Percentiles rank a stretch among this genome's conserved stretches.
These are phyloP conservation scores for Rhinogobio ventralis DNA, from an alignment of 2,797 vertebrate genomes.

Conservation along the genomic window DNA sequence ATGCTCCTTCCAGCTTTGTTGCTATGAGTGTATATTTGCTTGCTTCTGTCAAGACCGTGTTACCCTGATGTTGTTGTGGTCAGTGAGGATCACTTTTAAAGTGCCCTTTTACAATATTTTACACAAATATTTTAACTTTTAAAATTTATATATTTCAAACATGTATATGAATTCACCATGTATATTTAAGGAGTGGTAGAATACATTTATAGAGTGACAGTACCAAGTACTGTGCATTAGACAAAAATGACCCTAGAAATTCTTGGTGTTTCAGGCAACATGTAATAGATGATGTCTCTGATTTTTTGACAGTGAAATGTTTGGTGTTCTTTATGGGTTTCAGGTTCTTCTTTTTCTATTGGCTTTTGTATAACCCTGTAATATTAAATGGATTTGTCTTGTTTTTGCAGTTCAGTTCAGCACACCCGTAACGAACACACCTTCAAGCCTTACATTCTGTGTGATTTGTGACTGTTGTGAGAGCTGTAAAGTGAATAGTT, in stretches of 20 bases:
- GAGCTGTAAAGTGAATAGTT: constrained; percentile 41
- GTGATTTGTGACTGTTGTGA: constrained; percentile 48
- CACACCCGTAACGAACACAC: constrained; percentile 1
- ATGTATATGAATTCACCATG: background rate
- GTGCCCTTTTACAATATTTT: constrained; percentile 28
- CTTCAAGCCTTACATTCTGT: constrained; percentile 39
- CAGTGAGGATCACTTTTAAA: constrained; percentile 31
- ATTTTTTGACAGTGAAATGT: constrained; percentile 23
- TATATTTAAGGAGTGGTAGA: background rate
- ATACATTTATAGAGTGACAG: constrained; percentile 20
- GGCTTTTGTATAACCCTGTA: constrained; percentile 36
- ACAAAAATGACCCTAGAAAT: background rate
- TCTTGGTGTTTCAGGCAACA: constrained; percentile 12
- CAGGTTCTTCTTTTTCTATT: constrained; percentile 32
- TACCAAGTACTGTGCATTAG: constrained; percentile 19
- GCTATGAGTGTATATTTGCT: constrained; percentile 16
- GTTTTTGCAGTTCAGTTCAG: constrained; percentile 36
- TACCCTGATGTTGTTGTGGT: constrained; percentile 33
- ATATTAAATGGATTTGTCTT: constrained; percentile 27
- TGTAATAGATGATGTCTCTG: background rate
- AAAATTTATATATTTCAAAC: constrained; percentile 27
- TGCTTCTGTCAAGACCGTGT: constrained; percentile 10
- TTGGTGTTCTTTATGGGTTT: constrained; percentile 48
- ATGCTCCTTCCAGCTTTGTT: constrained; percentile 7
- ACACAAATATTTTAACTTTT: constrained; percentile 11